These are phyloP conservation scores for Melangyna quadrimaculata DNA, from an alignment of 2,888 invertebrate genomes.

Conservation along the genomic window DNA sequence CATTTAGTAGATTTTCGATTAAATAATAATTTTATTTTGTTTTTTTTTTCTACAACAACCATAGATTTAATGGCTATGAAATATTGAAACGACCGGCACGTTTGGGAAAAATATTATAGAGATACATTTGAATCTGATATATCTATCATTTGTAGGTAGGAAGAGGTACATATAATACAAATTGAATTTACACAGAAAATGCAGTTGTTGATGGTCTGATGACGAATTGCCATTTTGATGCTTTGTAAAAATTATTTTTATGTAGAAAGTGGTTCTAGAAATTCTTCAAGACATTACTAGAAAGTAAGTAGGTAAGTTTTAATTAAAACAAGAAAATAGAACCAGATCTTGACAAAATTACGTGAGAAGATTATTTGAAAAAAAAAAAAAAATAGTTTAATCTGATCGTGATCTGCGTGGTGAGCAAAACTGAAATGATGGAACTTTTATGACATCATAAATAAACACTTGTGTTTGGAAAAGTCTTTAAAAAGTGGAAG, in stretches of 20 bases:
- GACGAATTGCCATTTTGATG: slow-evolving; percentile 31
- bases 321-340: background rate
- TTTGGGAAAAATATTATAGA: slow-evolving; percentile 3
- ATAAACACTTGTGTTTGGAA: background rate
- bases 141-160: too few relatives aligned
- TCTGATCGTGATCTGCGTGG: background rate
- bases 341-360: background rate
- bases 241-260: slow-evolving; percentile 42
- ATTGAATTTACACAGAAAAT: slow-evolving; percentile 2
- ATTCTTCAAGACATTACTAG: background rate
- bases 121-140: background rate
- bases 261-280: slow-evolving; percentile 58
- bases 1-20: slow-evolving; percentile 47
- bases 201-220: background rate
- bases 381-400: too few relatives aligned
- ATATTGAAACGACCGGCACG: slow-evolving; percentile 6
- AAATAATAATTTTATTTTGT: slow-evolving; percentile 48
- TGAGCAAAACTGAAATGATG: background rate
- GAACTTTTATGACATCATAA: slow-evolving; percentile 13
- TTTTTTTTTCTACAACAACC: background rate
- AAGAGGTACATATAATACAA: too few relatives aligned
- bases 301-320: background rate
- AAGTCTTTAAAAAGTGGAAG: slow-evolving; percentile 10
- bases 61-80: background rate
- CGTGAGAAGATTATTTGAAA: background rate